These are phyloP conservation scores for Cecidostiba fungosa DNA, from an alignment of 2,888 invertebrate genomes.

Conservation along the genomic window DNA sequence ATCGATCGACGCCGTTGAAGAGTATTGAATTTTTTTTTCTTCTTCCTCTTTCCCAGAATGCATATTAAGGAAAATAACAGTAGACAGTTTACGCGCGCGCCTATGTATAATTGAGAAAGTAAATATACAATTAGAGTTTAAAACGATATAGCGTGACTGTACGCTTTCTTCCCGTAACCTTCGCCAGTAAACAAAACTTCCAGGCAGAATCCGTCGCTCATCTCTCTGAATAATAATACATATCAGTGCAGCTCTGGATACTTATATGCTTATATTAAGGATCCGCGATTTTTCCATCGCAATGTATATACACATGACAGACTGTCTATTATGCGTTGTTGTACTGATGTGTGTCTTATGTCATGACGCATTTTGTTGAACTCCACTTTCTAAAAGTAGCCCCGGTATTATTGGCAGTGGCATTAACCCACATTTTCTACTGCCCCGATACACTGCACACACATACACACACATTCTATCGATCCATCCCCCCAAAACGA, in stretches of 20 bases:
- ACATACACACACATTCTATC: slow-evolving; percentile 18
- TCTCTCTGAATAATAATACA: too few species aligned
- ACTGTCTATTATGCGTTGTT: too few species aligned
- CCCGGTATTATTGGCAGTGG: slow-evolving; percentile 60
- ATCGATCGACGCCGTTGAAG: neutral
- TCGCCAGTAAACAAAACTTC: neutral
- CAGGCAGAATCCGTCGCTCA: too few species aligned
- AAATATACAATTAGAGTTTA: neutral
- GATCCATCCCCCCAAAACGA: neutral
- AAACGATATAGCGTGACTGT: neutral
- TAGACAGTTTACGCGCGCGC: neutral
- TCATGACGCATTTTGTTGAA: slow-evolving; percentile 47
- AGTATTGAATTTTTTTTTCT: neutral
- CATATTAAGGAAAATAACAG: neutral
- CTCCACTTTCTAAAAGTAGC: slow-evolving; percentile 53
- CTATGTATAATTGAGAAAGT: neutral
- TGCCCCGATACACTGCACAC: slow-evolving; percentile 19
- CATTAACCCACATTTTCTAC: slow-evolving; percentile 61
- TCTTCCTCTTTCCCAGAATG: too few species aligned
- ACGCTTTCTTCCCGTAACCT: neutral
- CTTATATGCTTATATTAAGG: neutral
- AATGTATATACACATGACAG: neutral
- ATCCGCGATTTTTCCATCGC: neutral
- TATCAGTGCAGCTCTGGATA: neutral
- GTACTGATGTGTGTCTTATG: slow-evolving; percentile 17